Conservation (phyloP, 2,797 vertebrate species). For the Microhierax caerulescens region DNA sequence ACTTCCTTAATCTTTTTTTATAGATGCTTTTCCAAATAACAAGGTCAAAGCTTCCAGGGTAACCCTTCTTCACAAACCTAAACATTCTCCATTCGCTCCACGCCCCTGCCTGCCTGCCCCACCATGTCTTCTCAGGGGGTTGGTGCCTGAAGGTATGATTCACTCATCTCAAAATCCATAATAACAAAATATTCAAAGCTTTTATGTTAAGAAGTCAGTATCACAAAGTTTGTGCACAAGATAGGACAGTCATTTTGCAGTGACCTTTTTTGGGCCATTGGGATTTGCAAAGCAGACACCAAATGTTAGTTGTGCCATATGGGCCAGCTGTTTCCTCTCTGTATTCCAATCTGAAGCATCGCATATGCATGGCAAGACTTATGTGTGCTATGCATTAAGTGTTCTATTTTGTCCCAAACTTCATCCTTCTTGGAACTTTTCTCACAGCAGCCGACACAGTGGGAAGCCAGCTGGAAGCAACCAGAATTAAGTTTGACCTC, state of each 20-base stretch:
- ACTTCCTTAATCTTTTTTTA: neutral
- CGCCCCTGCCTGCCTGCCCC: too few relatives aligned
- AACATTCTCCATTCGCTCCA: neutral
- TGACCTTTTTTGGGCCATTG: neutral
- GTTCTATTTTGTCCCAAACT: neutral
- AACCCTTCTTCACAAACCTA: neutral
- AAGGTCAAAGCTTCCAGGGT: neutral
- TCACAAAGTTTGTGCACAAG: neutral
- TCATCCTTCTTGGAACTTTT: neutral
- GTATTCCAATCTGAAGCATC: neutral
- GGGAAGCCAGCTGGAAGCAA: slow-evolving; percentile 36
- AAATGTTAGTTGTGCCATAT: neutral
- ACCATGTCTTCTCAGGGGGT: neutral
- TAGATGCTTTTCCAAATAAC: neutral
- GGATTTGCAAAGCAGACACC: neutral
- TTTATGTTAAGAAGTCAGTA: neutral
- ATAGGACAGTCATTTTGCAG: neutral
- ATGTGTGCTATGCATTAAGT: neutral
- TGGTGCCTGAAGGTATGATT: neutral
- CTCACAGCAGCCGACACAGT: slow-evolving; percentile 7
- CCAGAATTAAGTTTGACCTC: slow-evolving; percentile 14
- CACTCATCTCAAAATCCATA: neutral
- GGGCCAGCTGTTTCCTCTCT: neutral
- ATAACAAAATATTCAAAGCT: too few relatives aligned
- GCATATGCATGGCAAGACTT: neutral